Evolutionary conservation across 2,888 invertebrate genomes (phyloP), one percentile per base, ranked within the genome.

Genomic region (Eugnorisma glareosa): DNA sequence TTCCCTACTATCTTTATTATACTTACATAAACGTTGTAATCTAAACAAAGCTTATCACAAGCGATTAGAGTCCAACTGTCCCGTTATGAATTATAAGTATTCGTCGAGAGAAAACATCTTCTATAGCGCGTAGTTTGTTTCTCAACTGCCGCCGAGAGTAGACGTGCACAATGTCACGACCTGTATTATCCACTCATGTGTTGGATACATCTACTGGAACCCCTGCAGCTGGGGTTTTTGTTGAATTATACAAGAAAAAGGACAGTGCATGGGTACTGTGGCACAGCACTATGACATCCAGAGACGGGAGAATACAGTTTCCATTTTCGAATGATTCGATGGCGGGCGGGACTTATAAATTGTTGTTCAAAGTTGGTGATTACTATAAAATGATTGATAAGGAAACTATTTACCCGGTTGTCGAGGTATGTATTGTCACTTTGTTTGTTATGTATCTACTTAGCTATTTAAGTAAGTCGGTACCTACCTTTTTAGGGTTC

Each of bases 101-200:
- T 66, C 24, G 51, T 70, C 13, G 57, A 63, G 83, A 83, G 78
- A 78, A 78, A 75, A 72, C 79, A 83, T 78, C 74, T 77, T 35
- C n/a, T n/a, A n/a, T 83, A 69, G 31, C 71, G 64, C n/a, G 59
- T 35, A 76, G 73, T 77, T 66, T 66, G 51, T 70, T 64, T 35
- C 24, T 70, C 59, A 54, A 63, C 77, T 10, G 67, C 64, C 51
- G 48, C 31, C n/a, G 48, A 69, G 85, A 64, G 28, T 8, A 77
- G 78, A 84, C 83, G 83, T 79, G n/a, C 76, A 76, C 43, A 31
- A 96, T 96, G 96, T 93, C 95, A 40, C 96, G 97, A 67, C 97
- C 97, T 0, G 97, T 98, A 5, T 96, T 98, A 86, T 98, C 98
- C 0, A 98, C 98, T 0, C 98, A 98, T 91, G 98, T 98, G 0